A percentile compares a stretch with the other conserved stretches of the same genome.
These are phyloP conservation scores for Gymnarchus niloticus DNA, from an alignment of 2,113 vertebrate species.

Conservation along the genomic window DNA sequence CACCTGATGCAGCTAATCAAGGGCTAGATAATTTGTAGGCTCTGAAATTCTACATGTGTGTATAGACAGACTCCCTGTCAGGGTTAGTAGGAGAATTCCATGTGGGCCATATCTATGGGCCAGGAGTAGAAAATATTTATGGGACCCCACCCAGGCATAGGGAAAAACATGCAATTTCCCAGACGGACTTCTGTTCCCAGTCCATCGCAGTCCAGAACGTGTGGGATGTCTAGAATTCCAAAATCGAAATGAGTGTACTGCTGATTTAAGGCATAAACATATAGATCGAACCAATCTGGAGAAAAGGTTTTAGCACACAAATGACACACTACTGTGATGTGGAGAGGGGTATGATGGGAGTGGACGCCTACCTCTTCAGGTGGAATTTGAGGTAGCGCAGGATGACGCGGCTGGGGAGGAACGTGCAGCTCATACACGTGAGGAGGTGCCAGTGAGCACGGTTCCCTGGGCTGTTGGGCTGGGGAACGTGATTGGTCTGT, in stretches of 20 bases:
- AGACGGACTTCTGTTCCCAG: background rate
- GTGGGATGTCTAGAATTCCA: background rate
- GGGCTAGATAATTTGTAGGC: background rate
- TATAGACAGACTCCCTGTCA: too few species aligned
- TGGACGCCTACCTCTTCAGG: conserved; percentile 70
- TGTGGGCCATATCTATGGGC: background rate
- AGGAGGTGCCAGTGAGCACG: conserved; percentile 84
- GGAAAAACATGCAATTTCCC: background rate
- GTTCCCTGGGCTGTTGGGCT: conserved; percentile 77
- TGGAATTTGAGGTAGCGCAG: conserved; percentile 88
- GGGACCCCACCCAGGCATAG: too few species aligned
- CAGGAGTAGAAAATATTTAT: background rate
- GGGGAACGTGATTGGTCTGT: conserved; percentile 87
- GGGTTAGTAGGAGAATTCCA: too few species aligned
- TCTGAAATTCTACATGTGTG: too few species aligned
- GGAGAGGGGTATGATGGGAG: background rate
- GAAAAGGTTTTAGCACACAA: background rate
- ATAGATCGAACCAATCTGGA: background rate
- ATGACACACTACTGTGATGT: background rate
- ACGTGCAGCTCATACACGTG: conserved; percentile 83
- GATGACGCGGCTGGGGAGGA: conserved; percentile 79
- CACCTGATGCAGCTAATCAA: background rate
- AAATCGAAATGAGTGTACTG: background rate
- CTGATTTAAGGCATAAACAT: background rate
- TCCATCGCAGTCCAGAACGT: background rate